These are phyloP conservation scores for Amblyopsis rosae DNA, from an alignment of 2,113 vertebrate genomes.

Conservation along the genomic window DNA sequence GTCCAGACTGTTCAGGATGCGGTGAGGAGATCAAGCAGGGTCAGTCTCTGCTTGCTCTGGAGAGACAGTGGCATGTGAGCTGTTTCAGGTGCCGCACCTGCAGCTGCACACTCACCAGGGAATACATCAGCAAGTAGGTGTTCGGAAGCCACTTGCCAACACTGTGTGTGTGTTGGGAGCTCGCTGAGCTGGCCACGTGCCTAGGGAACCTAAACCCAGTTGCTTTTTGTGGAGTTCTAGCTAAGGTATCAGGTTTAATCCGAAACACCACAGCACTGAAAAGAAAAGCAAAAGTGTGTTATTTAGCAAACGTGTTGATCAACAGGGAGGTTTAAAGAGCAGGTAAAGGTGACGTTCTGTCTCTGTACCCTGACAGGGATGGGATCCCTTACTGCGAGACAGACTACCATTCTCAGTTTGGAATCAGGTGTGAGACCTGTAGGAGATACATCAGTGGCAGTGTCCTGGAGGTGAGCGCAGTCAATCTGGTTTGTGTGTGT, in stretches of 20 bases:
- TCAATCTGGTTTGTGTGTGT: constrained; percentile 3
- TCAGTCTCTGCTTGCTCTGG: constrained; percentile 92
- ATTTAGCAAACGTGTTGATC: too few relatives aligned
- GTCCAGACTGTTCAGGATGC: constrained; percentile 90
- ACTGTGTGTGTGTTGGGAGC: neutral
- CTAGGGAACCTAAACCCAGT: too few relatives aligned
- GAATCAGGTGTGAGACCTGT: constrained; percentile 91
- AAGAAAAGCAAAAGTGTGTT: too few relatives aligned
- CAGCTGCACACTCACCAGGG: constrained; percentile 87
- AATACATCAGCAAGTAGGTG: constrained; percentile 99
- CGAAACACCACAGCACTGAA: too few relatives aligned
- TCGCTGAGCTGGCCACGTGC: neutral
- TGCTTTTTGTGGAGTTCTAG: too few relatives aligned
- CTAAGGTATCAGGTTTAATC: too few relatives aligned
- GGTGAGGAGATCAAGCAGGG: constrained; percentile 95
- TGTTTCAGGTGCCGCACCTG: constrained; percentile 96
- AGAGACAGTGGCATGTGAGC: constrained; percentile 97
- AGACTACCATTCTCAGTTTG: constrained; percentile 94
- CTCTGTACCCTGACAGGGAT: constrained; percentile 76
- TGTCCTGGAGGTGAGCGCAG: constrained; percentile 88
- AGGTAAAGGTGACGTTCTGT: neutral
- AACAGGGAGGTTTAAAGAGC: too few relatives aligned
- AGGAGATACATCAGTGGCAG: constrained; percentile 93
- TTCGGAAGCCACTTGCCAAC: neutral
- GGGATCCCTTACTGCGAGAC: constrained; percentile 91